Evolutionary conservation across 1,140 invertebrate genomes (phyloP), one percentile per base, ranked within the genome.

Genomic region (Caenorhabditis latens): DNA sequence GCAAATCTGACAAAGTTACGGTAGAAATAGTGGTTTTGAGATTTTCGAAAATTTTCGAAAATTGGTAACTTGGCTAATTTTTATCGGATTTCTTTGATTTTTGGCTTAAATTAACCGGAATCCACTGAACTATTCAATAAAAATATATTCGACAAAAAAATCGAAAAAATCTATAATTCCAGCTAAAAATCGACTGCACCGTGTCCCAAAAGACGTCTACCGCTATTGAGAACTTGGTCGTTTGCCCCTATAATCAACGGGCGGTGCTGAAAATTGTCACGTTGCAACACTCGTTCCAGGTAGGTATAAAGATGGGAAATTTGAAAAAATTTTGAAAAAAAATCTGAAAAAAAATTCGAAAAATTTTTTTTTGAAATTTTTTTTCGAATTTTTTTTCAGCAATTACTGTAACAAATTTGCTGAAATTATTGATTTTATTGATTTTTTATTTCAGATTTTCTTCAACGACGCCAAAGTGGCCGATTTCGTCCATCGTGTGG

Each of bases 111-210:
- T 63, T 32, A 21, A 63, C 32, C 32, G 32, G 32, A 32, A 32
- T 32, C 2, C 1, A 32, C 1, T 32, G 14, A 53, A 53, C 9
- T 14, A 8, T 61, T 21, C 21, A 21, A 8, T 19, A 61, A 61
- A 61, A 21, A n/a, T 4, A 58, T 58, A 19, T 21, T 58, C n/a
- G 14, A 19, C 13, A 19, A 58, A 61, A 61, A n/a, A n/a, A n/a
- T 61, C n/a, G 8, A 4, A 53, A 11, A 53, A 3, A 14, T 53
- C 14, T 53, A 0, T 0, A 32, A 24, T 79, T 79, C 11, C 71
- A 79, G 71, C 43, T 79, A 7, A 79, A 79, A 79, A 79, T 79
- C 71, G 71, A 79, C 24, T 79, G 71, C n/a, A 79, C 21, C 16
- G 71, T 79, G 13, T 79, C 71, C 43, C 71, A 79, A 50, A 79